These are phyloP conservation scores for Dendrolimus kikuchii DNA, from an alignment of 1,140 invertebrate genomes.

Conservation along the genomic window DNA sequence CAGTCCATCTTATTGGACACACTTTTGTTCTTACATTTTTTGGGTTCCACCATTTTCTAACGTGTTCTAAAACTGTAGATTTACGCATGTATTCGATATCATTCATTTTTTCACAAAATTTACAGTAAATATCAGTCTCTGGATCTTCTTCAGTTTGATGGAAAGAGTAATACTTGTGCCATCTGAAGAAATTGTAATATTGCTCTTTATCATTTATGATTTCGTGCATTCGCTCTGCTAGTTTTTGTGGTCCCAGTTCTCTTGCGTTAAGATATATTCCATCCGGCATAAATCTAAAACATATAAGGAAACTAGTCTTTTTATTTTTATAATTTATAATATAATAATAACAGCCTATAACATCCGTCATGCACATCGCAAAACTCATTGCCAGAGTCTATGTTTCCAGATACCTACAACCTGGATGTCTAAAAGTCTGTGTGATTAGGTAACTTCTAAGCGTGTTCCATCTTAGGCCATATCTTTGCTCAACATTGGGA, in stretches of 20 bases:
- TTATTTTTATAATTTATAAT: not conserved
- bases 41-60: constrained; percentile 20
- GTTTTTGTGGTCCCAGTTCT: constrained; percentile 9
- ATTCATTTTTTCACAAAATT: constrained; percentile 14
- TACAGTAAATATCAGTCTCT: constrained; percentile 13
- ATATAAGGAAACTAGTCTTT: not conserved
- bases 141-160: not conserved
- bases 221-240: constrained; percentile 21
- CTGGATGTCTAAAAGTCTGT: too few relatives aligned
- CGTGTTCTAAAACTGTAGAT: constrained; percentile 13
- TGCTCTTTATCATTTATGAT: constrained; percentile 18
- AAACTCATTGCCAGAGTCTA: too few relatives aligned
- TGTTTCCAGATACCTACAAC: too few relatives aligned
- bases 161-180: constrained; percentile 31
- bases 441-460: too few relatives aligned
- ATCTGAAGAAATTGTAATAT: constrained; percentile 31
- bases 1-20: too few relatives aligned
- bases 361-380: too few relatives aligned
- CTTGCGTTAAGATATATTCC: constrained; percentile 27
- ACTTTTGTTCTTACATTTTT: too few relatives aligned
- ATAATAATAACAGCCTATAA: too few relatives aligned
- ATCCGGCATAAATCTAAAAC: constrained; percentile 34
- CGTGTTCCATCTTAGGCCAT: too few relatives aligned
- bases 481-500: too few relatives aligned
- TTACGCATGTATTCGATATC: constrained; percentile 6